phyloP scores from a whole-genome alignment of 2,888 invertebrate species.

The Plemyria rubiginata region DNA sequence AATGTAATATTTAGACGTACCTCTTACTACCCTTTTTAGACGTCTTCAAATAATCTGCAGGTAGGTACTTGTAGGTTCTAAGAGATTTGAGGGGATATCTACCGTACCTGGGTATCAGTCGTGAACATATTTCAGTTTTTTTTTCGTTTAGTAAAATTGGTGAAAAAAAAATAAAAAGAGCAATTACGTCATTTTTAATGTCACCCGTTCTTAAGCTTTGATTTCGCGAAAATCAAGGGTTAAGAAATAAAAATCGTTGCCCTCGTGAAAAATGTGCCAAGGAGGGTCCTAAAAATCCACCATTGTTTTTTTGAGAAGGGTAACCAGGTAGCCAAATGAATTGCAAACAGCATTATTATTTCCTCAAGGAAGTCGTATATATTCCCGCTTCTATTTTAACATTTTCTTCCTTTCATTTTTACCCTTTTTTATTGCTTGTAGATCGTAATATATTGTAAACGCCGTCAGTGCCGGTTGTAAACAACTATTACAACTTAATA shows the following conservation, averaged over 20 bases:
- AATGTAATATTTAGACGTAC: too few relatives aligned
- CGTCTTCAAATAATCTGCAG: too few relatives aligned
- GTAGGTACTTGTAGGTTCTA: too few relatives aligned
- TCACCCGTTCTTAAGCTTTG: constrained; percentile 70
- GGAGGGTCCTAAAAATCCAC: constrained; percentile 67
- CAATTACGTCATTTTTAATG: constrained; percentile 53
- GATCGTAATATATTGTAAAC: constrained; percentile 83
- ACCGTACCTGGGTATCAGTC: too few relatives aligned
- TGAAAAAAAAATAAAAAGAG: constrained; percentile 19
- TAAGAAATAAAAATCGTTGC: constrained; percentile 72
- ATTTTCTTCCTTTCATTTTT: constrained; percentile 80
- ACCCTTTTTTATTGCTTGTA: constrained; percentile 83
- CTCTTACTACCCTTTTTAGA: too few relatives aligned
- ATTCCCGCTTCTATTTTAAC: constrained; percentile 84
- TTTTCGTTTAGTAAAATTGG: neutral
- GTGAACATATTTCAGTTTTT: too few relatives aligned
- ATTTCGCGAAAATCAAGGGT: constrained; percentile 76
- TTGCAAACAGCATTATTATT: constrained; percentile 86
- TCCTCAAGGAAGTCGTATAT: constrained; percentile 85
- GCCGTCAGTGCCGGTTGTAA: constrained; percentile 78
- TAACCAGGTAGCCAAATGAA: constrained; percentile 85
- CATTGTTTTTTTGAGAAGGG: constrained; percentile 79
- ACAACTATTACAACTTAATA: constrained; percentile 83
- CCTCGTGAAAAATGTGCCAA: constrained; percentile 72
- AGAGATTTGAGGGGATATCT: too few relatives aligned